These are phyloP conservation scores for Theropithecus gelada DNA, from an alignment of 2,113 vertebrate species.

Conservation along the genomic window DNA sequence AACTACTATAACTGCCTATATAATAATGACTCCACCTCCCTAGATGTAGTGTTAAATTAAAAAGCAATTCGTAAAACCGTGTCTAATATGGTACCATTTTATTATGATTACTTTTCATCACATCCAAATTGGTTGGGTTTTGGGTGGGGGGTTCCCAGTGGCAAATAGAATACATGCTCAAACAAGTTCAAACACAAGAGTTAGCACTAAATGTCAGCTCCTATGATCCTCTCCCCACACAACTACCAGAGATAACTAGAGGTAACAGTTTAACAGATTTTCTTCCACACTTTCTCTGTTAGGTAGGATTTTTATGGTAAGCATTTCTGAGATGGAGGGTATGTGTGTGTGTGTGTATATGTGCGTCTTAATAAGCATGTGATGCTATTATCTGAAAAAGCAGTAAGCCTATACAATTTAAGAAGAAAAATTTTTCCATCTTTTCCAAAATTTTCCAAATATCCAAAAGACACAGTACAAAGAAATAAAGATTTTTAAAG, in stretches of 20 bases:
- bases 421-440: conserved; percentile 26
- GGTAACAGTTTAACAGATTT: not conserved
- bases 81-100: not conserved
- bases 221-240: not conserved
- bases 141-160: not conserved
- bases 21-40: not conserved
- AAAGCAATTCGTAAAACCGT: not conserved
- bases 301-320: not conserved
- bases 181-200: not conserved
- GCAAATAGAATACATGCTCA: not conserved
- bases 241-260: not conserved
- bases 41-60: not conserved
- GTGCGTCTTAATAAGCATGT: not conserved
- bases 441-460: not conserved
- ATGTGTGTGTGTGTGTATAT: not conserved
- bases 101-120: conserved; percentile 29
- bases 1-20: not conserved
- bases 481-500: conserved; percentile 1
- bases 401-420: not conserved
- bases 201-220: not conserved
- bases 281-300: not conserved
- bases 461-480: not conserved
- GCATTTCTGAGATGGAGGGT: not conserved
- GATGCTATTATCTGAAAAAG: not conserved
- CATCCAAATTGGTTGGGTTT: not conserved